A percentile compares a stretch with the other conserved stretches of the same genome.
phyloP scores from a whole-genome alignment of 2,888 invertebrate species.

The Melipona bicolor region DNA sequence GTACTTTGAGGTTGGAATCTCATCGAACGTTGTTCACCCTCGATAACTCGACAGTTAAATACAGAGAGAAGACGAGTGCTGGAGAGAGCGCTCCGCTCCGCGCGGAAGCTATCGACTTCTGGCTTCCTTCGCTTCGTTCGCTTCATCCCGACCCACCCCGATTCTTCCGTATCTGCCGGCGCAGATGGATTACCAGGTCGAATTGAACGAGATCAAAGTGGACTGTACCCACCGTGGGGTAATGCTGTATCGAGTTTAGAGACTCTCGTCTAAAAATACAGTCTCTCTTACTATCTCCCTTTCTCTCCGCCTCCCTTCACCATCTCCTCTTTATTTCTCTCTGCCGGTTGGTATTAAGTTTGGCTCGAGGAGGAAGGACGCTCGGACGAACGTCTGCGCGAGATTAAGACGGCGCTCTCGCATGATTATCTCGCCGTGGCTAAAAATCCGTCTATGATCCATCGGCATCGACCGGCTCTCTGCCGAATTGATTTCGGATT shows the following conservation, averaged over 20 bases:
- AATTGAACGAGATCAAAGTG: constrained; percentile 66
- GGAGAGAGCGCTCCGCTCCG: constrained; percentile 56
- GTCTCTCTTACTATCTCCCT: background rate
- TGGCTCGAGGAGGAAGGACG: constrained; percentile 11
- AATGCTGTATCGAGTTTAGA: constrained; percentile 47
- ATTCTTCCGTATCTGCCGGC: constrained; percentile 60
- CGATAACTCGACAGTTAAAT: constrained; percentile 72
- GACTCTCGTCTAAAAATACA: constrained; percentile 45
- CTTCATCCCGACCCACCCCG: constrained; percentile 4
- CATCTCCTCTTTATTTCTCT: background rate
- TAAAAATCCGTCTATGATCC: background rate
- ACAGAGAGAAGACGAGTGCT: constrained; percentile 62
- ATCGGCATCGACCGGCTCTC: background rate
- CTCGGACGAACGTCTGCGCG: constrained; percentile 3
- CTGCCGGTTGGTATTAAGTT: constrained; percentile 22
- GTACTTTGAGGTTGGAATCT: constrained; percentile 64
- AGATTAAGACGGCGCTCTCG: constrained; percentile 34
- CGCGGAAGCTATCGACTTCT: constrained; percentile 69
- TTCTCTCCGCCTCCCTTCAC: background rate
- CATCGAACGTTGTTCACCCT: constrained; percentile 63
- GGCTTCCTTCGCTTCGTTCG: constrained; percentile 56
- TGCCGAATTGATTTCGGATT: too few relatives aligned
- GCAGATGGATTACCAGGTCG: constrained; percentile 63
- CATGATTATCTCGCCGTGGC: constrained; percentile 29
- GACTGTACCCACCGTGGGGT: constrained; percentile 25